These are phyloP conservation scores for Deilephila elpenor DNA, from an alignment of 2,888 invertebrate species.

Conservation along the genomic window DNA sequence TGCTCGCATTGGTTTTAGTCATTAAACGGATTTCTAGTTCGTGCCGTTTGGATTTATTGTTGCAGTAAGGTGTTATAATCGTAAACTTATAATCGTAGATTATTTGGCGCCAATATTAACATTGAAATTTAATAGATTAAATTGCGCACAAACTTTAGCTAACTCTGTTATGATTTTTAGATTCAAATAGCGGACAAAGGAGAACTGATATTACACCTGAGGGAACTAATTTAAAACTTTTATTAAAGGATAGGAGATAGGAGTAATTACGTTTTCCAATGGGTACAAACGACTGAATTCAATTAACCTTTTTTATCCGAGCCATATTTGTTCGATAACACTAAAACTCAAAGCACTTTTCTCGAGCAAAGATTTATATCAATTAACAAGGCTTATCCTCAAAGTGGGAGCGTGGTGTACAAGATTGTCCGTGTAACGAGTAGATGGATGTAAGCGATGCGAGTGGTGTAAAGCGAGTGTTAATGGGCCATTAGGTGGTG, in stretches of 20 bases:
- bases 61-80: background rate
- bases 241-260: no score
- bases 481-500: conserved; percentile 77
- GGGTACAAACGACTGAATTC: no score
- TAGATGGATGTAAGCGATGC: conserved; percentile 64
- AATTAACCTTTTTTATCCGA: background rate
- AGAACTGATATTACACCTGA: background rate
- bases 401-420: conserved; percentile 16
- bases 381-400: conserved; percentile 26
- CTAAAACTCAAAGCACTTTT: conserved; percentile 31
- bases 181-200: background rate
- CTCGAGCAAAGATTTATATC: conserved; percentile 18
- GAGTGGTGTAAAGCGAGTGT: conserved; percentile 72
- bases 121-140: background rate
- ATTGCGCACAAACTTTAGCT: background rate
- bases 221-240: background rate
- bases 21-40: conserved; percentile 47
- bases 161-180: background rate
- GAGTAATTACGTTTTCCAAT: no score
- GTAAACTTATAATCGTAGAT: conserved; percentile 2
- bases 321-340: background rate
- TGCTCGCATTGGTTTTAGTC: conserved; percentile 28
- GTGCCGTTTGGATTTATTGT: conserved; percentile 41
- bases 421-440: conserved; percentile 8
- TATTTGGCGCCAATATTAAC: background rate